phyloP scores from a whole-genome alignment of 1,140 invertebrate genomes.

The Phortica variegata region DNA sequence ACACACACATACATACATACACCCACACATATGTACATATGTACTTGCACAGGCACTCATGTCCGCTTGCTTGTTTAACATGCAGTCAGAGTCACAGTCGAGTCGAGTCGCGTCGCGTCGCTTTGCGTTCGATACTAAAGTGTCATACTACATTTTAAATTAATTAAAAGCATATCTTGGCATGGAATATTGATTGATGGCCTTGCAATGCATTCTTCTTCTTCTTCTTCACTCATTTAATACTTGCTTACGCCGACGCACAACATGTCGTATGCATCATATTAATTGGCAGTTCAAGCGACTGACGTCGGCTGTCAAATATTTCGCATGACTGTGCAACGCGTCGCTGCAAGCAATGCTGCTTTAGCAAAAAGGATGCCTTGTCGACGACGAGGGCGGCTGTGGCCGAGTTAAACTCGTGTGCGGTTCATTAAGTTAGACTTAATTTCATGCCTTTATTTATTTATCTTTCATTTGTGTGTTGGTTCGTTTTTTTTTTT shows the following conservation, averaged over 20 bases:
- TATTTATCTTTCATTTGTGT: no score
- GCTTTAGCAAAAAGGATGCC: slow-evolving; percentile 19
- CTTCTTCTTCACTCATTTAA: background rate
- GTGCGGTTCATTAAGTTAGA: no score
- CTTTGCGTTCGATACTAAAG: slow-evolving; percentile 30
- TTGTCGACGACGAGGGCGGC: no score
- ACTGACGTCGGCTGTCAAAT: no score
- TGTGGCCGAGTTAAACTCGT: no score
- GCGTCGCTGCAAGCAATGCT: no score
- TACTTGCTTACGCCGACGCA: background rate
- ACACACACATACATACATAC: no score
- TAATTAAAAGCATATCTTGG: slow-evolving; percentile 35
- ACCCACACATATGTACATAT: no score
- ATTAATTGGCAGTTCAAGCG: slow-evolving; percentile 46
- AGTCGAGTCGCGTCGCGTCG: slow-evolving; percentile 4
- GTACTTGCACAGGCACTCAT: no score
- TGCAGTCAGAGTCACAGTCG: slow-evolving; percentile 12
- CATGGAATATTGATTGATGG: slow-evolving; percentile 41
- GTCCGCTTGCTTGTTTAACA: slow-evolving; percentile 6
- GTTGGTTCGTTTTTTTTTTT: no score
- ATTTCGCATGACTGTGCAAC: no score
- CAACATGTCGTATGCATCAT: slow-evolving; percentile 25
- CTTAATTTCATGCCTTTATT: no score
- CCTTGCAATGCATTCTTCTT: background rate
- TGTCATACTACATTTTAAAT: slow-evolving; percentile 31